phyloP scores from a whole-genome alignment of 2,797 vertebrate genomes.

The Leptatherina wallacei region DNA sequence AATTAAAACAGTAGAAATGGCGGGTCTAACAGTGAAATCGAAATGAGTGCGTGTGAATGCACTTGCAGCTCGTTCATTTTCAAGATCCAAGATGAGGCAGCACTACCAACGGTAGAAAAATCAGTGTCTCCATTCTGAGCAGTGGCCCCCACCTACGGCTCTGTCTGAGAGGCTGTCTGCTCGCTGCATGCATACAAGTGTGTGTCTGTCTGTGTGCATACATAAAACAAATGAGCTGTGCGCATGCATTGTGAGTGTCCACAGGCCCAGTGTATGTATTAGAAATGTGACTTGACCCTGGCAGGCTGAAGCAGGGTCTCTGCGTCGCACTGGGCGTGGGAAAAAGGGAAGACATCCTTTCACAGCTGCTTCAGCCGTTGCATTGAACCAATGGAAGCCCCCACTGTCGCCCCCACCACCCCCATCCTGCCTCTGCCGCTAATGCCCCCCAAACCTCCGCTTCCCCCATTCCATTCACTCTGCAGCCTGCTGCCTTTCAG shows the following conservation, averaged over 20 bases:
- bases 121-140: constrained; percentile 69
- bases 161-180: constrained; percentile 70
- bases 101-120: constrained; percentile 77
- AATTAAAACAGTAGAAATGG: not conserved
- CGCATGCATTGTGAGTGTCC: constrained; percentile 84
- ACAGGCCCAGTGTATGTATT: constrained; percentile 88
- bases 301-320: constrained; percentile 84
- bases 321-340: constrained; percentile 89
- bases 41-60: constrained; percentile 18
- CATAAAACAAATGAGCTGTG: constrained; percentile 88
- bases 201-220: constrained; percentile 84
- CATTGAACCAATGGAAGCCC: constrained; percentile 89
- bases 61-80: constrained; percentile 71
- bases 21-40: not conserved
- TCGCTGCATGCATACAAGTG: constrained; percentile 64
- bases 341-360: constrained; percentile 94
- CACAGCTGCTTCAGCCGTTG: constrained; percentile 91
- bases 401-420: constrained; percentile 48
- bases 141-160: constrained; percentile 52
- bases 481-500: constrained; percentile 85
- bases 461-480: constrained; percentile 75
- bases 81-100: constrained; percentile 70
- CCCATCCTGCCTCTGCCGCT: constrained; percentile 66
- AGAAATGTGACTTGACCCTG: constrained; percentile 90
- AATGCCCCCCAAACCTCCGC: constrained; percentile 55